A percentile compares a stretch with the other conserved stretches of the same genome.
Evolutionary conservation across 2,888 invertebrate species (phyloP).

Genomic region (Morpho deidamia): DNA sequence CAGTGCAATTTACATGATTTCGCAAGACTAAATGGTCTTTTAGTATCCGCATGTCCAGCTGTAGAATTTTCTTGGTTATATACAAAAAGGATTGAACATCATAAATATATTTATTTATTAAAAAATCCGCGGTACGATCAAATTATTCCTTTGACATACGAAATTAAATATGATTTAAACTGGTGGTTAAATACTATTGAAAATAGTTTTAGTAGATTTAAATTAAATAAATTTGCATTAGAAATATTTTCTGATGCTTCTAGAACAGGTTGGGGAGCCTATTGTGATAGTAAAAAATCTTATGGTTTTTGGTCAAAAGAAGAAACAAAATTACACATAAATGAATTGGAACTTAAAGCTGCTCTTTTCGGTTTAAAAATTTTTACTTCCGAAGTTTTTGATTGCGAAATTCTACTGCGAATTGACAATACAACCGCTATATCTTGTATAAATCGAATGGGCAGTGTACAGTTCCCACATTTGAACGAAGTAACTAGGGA

Average conservation of each 20-base stretch:
- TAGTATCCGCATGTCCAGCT: conserved; percentile 14
- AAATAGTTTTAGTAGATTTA: neutral
- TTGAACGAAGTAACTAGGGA: conserved; percentile 15
- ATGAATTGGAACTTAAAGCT: too few relatives aligned
- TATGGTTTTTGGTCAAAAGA: conserved; percentile 15
- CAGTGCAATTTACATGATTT: conserved; percentile 11
- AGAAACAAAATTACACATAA: conserved; percentile 11
- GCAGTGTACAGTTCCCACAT: conserved; percentile 21
- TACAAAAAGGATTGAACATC: conserved; percentile 18
- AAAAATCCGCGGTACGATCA: neutral
- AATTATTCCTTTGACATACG: conserved; percentile 1
- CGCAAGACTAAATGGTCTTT: conserved; percentile 11
- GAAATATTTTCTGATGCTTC: conserved; percentile 21
- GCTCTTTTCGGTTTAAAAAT: neutral
- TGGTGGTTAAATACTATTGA: conserved; percentile 10
- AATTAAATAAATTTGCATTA: neutral
- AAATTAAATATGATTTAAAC: conserved; percentile 1
- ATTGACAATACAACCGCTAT: conserved; percentile 25
- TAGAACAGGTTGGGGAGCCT: conserved; percentile 20
- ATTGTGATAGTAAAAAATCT: conserved; percentile 6
- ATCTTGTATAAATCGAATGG: conserved; percentile 19
- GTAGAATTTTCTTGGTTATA: conserved; percentile 16
- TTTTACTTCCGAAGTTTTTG: neutral
- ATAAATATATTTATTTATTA: conserved; percentile 12
- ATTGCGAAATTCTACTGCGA: neutral